Percentiles rank a stretch among this genome's conserved stretches.
Evolutionary conservation across 2,113 vertebrate genomes (phyloP).

Genomic region (Stigmatopora nigra): DNA sequence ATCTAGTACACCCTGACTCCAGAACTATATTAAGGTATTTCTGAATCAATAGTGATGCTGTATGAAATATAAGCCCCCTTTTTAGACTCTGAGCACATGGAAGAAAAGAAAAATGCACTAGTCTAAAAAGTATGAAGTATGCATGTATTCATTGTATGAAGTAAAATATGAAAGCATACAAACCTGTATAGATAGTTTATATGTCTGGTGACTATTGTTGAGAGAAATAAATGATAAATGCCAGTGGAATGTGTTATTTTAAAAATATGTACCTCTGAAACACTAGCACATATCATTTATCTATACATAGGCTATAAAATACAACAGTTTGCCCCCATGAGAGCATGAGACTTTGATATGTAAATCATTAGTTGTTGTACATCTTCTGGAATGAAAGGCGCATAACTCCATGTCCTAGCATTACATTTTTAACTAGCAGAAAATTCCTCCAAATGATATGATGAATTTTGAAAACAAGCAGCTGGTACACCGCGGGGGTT

Average conservation of each 20-base stretch:
- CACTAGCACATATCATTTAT: no score
- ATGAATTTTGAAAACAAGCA: slow-evolving; percentile 1
- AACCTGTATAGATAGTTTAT: no score
- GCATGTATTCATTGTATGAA: not conserved
- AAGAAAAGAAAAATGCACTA: not conserved
- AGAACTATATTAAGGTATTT: slow-evolving; percentile 4
- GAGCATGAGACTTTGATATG: not conserved
- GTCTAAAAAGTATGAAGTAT: not conserved
- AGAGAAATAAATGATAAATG: no score
- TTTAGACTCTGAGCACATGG: not conserved
- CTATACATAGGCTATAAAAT: no score
- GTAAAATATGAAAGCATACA: no score
- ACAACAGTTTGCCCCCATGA: not conserved
- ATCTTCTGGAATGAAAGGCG: not conserved
- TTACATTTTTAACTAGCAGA: not conserved
- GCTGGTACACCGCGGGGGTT: not conserved
- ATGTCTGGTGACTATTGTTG: no score
- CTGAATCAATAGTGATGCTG: slow-evolving; percentile 7
- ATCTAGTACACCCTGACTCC: slow-evolving; percentile 9
- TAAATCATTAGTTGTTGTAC: not conserved
- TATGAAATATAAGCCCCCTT: not conserved
- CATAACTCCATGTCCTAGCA: not conserved
- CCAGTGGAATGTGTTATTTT: no score
- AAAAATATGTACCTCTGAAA: not conserved
- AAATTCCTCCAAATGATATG: not conserved